A percentile compares a stretch with the other conserved stretches of the same genome.
Conservation (phyloP, 2,113 vertebrate genomes). For the Petaurus breviceps region DNA sequence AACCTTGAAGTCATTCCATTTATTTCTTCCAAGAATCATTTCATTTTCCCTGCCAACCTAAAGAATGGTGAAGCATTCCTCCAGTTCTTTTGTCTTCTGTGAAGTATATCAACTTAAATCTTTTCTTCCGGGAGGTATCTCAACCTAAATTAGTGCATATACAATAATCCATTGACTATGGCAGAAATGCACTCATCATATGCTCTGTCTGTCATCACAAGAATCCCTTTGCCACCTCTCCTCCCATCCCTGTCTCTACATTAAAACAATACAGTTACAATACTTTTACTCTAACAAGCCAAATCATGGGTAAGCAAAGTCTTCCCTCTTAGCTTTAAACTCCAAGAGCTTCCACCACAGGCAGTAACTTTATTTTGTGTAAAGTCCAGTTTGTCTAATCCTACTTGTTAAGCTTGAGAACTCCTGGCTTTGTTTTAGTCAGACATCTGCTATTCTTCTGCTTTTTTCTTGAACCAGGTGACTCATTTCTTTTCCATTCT, state of each 20-base stretch:
- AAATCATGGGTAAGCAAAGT: not conserved
- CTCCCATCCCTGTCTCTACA: not conserved
- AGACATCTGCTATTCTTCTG: not conserved
- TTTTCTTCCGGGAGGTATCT: not conserved
- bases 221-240: not conserved
- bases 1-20: not conserved
- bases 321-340: not conserved
- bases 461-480: not conserved
- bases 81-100: not conserved
- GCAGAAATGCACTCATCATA: not conserved
- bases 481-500: not conserved
- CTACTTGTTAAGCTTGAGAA: not conserved
- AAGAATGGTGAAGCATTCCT: not conserved
- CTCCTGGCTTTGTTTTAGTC: not conserved
- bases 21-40: not conserved
- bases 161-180: not conserved
- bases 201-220: not conserved
- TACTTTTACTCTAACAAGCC: not conserved
- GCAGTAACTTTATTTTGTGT: not conserved
- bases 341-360: not conserved
- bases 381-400: not conserved
- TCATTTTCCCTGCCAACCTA: not conserved
- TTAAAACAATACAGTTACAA: not conserved
- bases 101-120: not conserved
- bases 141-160: not conserved